phyloP scores from a whole-genome alignment of 1,140 invertebrate species.

The Drosophila novamexicana region DNA sequence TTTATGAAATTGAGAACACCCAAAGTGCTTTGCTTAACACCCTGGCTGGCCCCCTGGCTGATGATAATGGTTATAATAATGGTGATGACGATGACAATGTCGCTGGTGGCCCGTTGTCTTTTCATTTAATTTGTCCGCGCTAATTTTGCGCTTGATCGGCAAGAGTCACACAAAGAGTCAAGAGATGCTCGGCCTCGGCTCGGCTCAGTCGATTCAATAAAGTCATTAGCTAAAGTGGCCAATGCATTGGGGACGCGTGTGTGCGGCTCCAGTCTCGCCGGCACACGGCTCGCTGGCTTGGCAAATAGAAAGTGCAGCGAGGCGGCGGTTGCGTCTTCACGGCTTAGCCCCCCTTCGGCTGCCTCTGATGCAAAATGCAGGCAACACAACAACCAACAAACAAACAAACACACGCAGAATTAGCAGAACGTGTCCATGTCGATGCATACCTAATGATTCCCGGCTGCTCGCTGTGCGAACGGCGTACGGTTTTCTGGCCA shows the following conservation, averaged over 20 bases:
- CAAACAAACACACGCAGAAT: conserved; percentile 11
- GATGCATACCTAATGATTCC: conserved; percentile 21
- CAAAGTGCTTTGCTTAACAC: conserved; percentile 26
- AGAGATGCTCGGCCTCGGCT: conserved; percentile 30
- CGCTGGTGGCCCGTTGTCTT: conserved; percentile 58
- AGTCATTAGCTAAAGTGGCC: conserved; percentile 81
- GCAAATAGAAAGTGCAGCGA: conserved; percentile 77
- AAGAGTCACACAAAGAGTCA: conserved; percentile 74
- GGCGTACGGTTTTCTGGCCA: conserved; percentile 45
- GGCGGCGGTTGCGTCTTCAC: background rate
- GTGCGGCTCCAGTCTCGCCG: conserved; percentile 18
- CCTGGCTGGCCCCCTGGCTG: conserved; percentile 1
- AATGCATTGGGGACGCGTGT: conserved; percentile 57
- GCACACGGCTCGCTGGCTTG: conserved; percentile 67
- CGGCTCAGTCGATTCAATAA: conserved; percentile 69
- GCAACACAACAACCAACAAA: background rate
- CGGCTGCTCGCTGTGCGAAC: background rate
- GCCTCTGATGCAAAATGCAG: too few relatives aligned
- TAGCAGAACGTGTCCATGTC: conserved; percentile 40
- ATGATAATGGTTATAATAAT: conserved; percentile 25
- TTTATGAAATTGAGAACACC: conserved; percentile 42
- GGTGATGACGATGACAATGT: conserved; percentile 24
- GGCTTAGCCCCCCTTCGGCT: too few relatives aligned
- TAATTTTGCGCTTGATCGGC: conserved; percentile 71
- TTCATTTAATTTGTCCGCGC: conserved; percentile 74